Percentiles rank a stretch among this genome's conserved stretches.
phyloP scores from a whole-genome alignment of 1,140 invertebrate species.

The Dendrolimus kikuchii region DNA sequence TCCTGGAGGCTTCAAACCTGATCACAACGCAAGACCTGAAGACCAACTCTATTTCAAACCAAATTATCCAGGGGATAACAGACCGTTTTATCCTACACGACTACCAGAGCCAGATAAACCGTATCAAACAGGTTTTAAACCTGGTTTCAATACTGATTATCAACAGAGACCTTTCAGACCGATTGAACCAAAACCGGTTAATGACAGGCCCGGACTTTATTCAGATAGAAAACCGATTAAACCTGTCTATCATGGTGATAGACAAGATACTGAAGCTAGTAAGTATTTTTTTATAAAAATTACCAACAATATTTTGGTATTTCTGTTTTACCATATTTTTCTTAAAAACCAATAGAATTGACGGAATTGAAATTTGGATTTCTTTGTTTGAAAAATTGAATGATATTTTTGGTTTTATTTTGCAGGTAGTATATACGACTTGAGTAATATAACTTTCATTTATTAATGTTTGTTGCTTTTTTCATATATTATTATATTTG shows the following conservation, averaged over 20 bases:
- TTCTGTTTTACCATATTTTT: too few relatives aligned
- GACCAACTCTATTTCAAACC: conserved; percentile 2
- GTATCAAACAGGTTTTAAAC: conserved; percentile 14
- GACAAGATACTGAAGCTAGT: conserved; percentile 32
- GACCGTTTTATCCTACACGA: conserved; percentile 5
- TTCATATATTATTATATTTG: neutral
- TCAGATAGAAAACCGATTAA: too few relatives aligned
- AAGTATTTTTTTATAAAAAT: conserved; percentile 18
- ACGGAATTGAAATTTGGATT: too few relatives aligned
- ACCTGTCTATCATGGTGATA: conserved; percentile 12
- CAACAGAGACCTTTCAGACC: too few relatives aligned
- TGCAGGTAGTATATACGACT: too few relatives aligned
- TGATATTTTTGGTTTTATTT: too few relatives aligned
- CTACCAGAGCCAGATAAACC: conserved; percentile 16
- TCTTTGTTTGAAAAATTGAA: too few relatives aligned
- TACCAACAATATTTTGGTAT: neutral
- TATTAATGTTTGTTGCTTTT: too few relatives aligned
- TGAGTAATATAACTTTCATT: too few relatives aligned
- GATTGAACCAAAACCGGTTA: too few relatives aligned
- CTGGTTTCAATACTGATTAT: conserved; percentile 6
- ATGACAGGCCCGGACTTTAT: too few relatives aligned
- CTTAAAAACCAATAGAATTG: too few relatives aligned
- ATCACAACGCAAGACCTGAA: conserved; percentile 6
- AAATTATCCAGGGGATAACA: conserved; percentile 6
- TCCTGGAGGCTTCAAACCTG: neutral